Base-by-base conservation (phyloP, 1,140 invertebrate species). In the Hyposmocoma kahamanoa region DNA sequence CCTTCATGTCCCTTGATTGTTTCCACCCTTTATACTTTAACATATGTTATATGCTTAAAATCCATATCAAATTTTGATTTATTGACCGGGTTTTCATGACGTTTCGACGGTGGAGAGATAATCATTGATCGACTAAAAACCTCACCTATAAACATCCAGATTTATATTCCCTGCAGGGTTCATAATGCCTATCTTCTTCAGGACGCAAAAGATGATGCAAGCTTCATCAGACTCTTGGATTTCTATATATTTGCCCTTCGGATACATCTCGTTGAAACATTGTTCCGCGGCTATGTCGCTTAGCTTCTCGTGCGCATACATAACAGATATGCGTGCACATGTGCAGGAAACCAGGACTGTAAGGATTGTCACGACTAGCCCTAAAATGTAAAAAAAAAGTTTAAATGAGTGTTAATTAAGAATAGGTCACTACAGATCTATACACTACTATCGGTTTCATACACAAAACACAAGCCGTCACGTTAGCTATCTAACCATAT, bases 171-270 rank as follows among this genome's bases (percentile, higher is more conserved):
- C 81, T 42, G 41, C 72, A 2, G 52, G 17, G 6, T 54, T 76
- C 60, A 84, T 84, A 9, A 84, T 82, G 5, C 76, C 78, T 15
- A 84, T 64, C 44, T 81, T 79, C 53, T 65, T 80, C 8, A 82
- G 50, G 0, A 84, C 78, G 44, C 81, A 84, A 43, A 67, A 81
- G 36, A 84, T 79, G 21, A 84, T 72, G 49, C 80, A 84, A 1
- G 74, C 54, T 36, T 81, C 80, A 20, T 84, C 80, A 2, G 77
- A 78, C 17, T 79, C 77, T 24, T 81, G 67, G 11, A 81, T 56
- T 1, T 78, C 69, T 0, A 78, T 46, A 8, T 55, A 50, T 39
- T 57, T 73, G 2, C 54, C 45, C 22, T 68, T 77, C 0, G 80
- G 70, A 38, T 58, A 84, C 80, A 84, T 84, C 46, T 81, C 77